Evolutionary conservation across 37 sponge, comb jelly and placozoan species (phyloP), one percentile per base, ranked within the genome.

Genomic region (Crambe crambe): DNA sequence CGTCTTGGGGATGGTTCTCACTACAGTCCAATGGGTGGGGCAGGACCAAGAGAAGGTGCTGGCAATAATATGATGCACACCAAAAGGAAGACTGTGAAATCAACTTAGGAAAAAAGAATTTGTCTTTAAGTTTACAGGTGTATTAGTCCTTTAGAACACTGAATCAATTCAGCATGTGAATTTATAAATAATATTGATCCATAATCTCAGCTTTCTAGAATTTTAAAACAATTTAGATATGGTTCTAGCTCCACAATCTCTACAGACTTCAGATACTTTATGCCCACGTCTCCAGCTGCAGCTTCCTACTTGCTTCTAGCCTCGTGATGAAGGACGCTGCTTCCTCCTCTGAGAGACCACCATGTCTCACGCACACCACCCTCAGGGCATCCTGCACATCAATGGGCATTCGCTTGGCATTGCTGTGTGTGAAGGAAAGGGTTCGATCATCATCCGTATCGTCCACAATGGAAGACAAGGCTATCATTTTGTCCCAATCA

Each of bases 251-350:
- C 51, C 51, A 6, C 51, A 6, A 6, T 12, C 51, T 12, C 51
- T 12, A 47, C 6, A 15, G 12, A 12, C 12, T 47, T 47, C 51
- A 47, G 51, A 20, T 54, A 20, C n/a, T 3, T 63, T 81, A 96
- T 54, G 81, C 68, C 97, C 97, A 97, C 29, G 97, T 97, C 41
- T 97, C 97, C 59, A 94, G 42, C 54, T 97, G 97, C 12, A 97
- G 56, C 72, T 95, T 75, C 41, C 74, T 79, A 2, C 78, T 44
- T 0, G 56, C 64, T 58, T 86, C 85, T 68, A 97, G 42, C 12
- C 37, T 69, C 54, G 79, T 85, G 34, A 94, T 44, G 66, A 72
- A 82, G 35, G 81, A 58, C 1, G 58, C 89, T 29, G 87, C 79
- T 57, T 94, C 84, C 10, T 70, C 68, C 9, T 73, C 61, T 10